Conservation (phyloP, 2,888 invertebrate species). For the Ornithoptera priamus region DNA sequence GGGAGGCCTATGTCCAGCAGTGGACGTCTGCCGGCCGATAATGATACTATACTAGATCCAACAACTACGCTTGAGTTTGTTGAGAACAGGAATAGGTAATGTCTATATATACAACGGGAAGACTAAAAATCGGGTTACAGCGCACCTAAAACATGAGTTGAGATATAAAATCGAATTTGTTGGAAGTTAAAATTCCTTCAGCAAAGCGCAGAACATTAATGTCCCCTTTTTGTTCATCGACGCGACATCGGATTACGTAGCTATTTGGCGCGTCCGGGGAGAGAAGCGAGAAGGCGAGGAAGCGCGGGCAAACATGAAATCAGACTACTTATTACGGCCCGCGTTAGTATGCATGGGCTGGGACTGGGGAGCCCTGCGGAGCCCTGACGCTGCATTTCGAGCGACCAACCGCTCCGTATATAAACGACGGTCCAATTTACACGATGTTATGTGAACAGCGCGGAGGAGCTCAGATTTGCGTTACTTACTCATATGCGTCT, state of each 20-base stretch:
- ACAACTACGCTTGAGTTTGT: no score
- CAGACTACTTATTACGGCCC: constrained; percentile 69
- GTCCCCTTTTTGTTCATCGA: constrained; percentile 27
- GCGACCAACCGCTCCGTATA: constrained; percentile 44
- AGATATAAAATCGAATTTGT: neutral
- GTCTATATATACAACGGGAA: no score
- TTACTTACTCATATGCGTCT: neutral
- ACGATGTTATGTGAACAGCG: constrained; percentile 37
- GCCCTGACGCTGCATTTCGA: constrained; percentile 58
- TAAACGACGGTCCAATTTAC: constrained; percentile 67
- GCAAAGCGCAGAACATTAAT: constrained; percentile 38
- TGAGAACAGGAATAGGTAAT: no score
- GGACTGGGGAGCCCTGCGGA: constrained; percentile 52
- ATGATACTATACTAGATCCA: no score
- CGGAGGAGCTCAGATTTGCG: constrained; percentile 34
- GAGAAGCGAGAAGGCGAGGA: constrained; percentile 37
- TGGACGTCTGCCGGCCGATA: no score
- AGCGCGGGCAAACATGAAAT: constrained; percentile 60
- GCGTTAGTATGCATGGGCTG: constrained; percentile 79
- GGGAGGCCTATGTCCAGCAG: no score
- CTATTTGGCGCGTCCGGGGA: constrained; percentile 30
- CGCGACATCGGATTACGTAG: constrained; percentile 19
- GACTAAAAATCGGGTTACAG: no score
- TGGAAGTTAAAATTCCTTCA: neutral
- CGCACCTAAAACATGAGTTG: neutral